Evolutionary conservation across 53 echinoderm and acorn worm genomes (phyloP), one percentile per base, ranked within the genome.

Genomic region (Glandiceps talaboti): DNA sequence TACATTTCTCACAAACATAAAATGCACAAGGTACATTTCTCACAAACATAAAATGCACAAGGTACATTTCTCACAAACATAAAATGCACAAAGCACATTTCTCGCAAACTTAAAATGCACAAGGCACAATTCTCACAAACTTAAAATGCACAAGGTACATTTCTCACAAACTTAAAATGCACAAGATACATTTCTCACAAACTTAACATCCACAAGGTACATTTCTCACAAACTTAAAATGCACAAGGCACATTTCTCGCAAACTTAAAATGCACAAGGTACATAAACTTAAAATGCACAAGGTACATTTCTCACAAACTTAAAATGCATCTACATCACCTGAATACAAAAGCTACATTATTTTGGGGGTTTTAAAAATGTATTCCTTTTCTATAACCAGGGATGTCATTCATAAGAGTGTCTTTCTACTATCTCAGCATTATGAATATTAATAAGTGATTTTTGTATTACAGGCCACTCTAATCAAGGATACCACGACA

Each of bases 401-500:
- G 1, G 30, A 30, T 77, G 26, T 82, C 20, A 27, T 76, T 32
- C 30, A 14, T 79, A 29, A n/a, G 20, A 20, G 28, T 77, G 0
- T 31, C 14, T 85, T 10, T 33, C 82, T 0, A 20, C 6, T 45
- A 6, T 20, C 12, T 75, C n/a, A n/a, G n/a, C n/a, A n/a, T n/a
- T n/a, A n/a, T n/a, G n/a, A n/a, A n/a, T n/a, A n/a, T n/a, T n/a
- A n/a, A n/a, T n/a, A n/a, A n/a, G n/a, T n/a, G 64, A 29, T 72
- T 82, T 78, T 77, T 14, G 26, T 72, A 1, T 25, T 75, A 26
- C 81, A 94, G 94, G 86, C 90, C 30, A 82, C 87, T 0, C 75
- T 86, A 12, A 91, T 94, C 76, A 83, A 78, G 32, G 90, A 90
- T 76, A 93, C 96, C 0, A 90, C 89, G 10, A 79, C 83, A 78